Evolutionary conservation across 2,888 invertebrate species (phyloP), one percentile per base, ranked within the genome.

Genomic region (Coelopa pilipes): DNA sequence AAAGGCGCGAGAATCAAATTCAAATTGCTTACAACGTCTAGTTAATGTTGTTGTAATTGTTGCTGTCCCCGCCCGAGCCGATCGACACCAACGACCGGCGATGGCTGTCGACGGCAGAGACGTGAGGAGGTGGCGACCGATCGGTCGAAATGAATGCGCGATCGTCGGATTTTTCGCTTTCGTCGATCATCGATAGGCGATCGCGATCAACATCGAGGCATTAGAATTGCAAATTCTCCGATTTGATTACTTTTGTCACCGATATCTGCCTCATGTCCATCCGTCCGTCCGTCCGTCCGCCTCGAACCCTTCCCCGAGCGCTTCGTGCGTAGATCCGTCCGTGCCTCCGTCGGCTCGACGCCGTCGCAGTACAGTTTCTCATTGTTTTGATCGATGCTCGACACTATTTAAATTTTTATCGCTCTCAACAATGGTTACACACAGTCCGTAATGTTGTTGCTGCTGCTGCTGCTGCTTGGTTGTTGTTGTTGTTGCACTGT

Each of bases 191-290:
- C 46, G 63, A 24, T 45, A n/a, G 60, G 2, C 21, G 63, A 34
- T 63, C 67, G 49, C 68, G 55, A 68, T 59, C 70, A 24, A 62
- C 21, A 68, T 59, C 70, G 15, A 62, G 9, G 60, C 60, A 70
- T 70, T 70, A 60, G 19, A 70, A 70, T 70, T 70, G 70, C 70
- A 70, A 60, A 70, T 70, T 70, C 57, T 47, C 47, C 59, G 70
- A 60, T 70, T 70, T 70, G 70, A 70, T 70, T 70, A 69, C 59
- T 59, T 70, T 70, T 60, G 70, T 70, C 70, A 70, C 70, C 70
- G 34, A 34, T 34, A 2, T 34, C 10, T 50, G 34, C 15, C 9
- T 9, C n/a, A 1, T 53, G 53, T 12, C n/a, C 15, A n/a, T 3
- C 17, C 59, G 59, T 59, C 12, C 59, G 17, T n/a, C 59, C 19